Evolutionary conservation across 2,113 vertebrate genomes (phyloP).

Genomic region (Neodon shergylaensis): DNA sequence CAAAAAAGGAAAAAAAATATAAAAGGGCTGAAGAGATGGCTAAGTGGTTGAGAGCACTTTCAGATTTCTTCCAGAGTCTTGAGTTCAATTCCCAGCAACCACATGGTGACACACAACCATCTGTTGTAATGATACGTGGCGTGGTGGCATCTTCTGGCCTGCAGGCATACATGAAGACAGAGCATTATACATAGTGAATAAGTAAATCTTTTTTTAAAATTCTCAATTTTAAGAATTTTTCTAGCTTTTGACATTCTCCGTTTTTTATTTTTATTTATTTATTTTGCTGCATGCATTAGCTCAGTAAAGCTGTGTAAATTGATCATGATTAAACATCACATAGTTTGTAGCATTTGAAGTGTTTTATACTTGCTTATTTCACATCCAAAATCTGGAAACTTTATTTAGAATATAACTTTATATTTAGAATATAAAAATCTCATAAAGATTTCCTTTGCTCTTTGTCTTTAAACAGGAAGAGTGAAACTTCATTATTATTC

Average conservation of each 20-base stretch:
- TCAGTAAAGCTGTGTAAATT: neutral
- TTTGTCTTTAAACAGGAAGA: neutral
- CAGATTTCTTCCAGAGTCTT: too few relatives aligned
- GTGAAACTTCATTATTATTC: constrained; percentile 7
- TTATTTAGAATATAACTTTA: neutral
- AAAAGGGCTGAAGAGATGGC: too few relatives aligned
- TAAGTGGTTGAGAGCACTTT: too few relatives aligned
- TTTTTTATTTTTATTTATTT: neutral
- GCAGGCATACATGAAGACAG: too few relatives aligned
- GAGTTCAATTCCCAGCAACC: too few relatives aligned
- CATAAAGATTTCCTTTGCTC: neutral
- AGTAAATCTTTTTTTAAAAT: too few relatives aligned
- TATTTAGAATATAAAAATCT: neutral
- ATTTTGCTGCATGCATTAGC: neutral
- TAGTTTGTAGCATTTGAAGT: neutral
- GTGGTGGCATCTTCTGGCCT: too few relatives aligned
- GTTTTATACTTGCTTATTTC: neutral
- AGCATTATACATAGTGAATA: too few relatives aligned
- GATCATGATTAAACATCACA: neutral
- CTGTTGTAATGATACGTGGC: too few relatives aligned
- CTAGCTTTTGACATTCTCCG: neutral
- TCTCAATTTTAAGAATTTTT: neutral
- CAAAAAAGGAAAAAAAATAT: too few relatives aligned
- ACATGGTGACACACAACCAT: too few relatives aligned
- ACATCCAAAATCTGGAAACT: neutral